phyloP scores from a whole-genome alignment of 2,888 invertebrate species.

The Eristalis pertinax region DNA sequence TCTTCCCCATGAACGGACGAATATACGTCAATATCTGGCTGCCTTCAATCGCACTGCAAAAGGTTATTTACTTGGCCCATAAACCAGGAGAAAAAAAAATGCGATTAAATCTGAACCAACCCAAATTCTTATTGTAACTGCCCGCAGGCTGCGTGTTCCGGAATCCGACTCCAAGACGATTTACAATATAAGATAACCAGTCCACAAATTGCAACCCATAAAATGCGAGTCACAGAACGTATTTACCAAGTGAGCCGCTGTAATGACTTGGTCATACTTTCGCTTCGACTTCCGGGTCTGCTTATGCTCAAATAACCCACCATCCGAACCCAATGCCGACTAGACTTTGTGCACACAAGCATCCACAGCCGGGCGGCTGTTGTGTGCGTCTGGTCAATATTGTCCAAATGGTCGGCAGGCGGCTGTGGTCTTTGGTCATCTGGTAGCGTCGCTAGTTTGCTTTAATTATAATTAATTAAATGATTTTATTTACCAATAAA shows the following conservation, averaged over 20 bases:
- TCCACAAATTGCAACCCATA: neutral
- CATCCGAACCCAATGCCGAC: neutral
- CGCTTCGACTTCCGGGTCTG: neutral
- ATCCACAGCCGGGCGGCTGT: neutral
- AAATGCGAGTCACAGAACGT: neutral
- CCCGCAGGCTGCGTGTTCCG: neutral
- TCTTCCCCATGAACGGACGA: neutral
- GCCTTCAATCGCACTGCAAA: neutral
- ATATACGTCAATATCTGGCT: neutral
- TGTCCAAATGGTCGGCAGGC: neutral
- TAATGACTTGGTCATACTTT: too few species aligned
- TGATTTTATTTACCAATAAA: conserved; percentile 34
- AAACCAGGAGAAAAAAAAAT: neutral
- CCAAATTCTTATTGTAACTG: neutral
- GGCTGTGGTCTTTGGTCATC: neutral
- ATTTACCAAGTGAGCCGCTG: neutral
- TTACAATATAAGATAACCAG: neutral
- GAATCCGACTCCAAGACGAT: neutral
- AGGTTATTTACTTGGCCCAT: neutral
- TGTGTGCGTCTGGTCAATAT: neutral
- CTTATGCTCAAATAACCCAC: neutral
- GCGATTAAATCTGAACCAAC: neutral
- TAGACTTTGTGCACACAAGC: neutral
- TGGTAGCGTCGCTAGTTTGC: neutral
- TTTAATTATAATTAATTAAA: conserved; percentile 18